These are phyloP conservation scores for Solea solea DNA, from an alignment of 2,113 vertebrate species.

Conservation along the genomic window DNA sequence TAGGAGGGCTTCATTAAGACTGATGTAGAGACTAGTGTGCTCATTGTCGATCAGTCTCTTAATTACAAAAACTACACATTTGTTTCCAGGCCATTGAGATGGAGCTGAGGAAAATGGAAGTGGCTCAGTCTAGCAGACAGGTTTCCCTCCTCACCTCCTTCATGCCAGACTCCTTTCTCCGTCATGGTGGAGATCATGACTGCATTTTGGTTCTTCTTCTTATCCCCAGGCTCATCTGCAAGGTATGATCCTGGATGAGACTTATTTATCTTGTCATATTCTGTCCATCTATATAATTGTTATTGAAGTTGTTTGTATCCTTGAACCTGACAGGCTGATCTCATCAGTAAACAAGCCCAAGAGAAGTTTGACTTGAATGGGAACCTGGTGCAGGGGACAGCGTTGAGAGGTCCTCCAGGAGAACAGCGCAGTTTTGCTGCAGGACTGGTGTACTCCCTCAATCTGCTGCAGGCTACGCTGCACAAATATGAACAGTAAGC, in stretches of 20 bases:
- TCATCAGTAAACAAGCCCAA: conserved; percentile 96
- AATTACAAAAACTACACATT: neutral
- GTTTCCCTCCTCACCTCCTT: conserved; percentile 95
- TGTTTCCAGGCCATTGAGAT: conserved; percentile 92
- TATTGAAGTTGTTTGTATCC: neutral
- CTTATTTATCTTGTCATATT: neutral
- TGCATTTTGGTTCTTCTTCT: conserved; percentile 93
- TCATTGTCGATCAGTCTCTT: neutral
- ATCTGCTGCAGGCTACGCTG: conserved; percentile 91
- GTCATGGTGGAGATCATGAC: conserved; percentile 94
- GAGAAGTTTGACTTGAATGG: conserved; percentile 95
- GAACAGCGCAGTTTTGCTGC: conserved; percentile 96
- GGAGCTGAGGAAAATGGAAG: conserved; percentile 98
- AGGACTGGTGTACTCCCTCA: conserved; percentile 93
- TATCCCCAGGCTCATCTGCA: conserved; percentile 95
- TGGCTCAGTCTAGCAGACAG: conserved; percentile 92
- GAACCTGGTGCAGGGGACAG: conserved; percentile 73
- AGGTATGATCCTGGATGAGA: conserved; percentile 77
- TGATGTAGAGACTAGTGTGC: no score
- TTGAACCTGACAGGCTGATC: conserved; percentile 84
- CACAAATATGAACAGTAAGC: conserved; percentile 91
- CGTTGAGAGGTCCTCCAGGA: conserved; percentile 86
- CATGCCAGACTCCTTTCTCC: conserved; percentile 97
- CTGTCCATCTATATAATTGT: neutral
- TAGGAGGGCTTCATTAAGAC: conserved; percentile 47